Base-by-base conservation (phyloP, 1,140 invertebrate genomes). In the Solen grandis region DNA sequence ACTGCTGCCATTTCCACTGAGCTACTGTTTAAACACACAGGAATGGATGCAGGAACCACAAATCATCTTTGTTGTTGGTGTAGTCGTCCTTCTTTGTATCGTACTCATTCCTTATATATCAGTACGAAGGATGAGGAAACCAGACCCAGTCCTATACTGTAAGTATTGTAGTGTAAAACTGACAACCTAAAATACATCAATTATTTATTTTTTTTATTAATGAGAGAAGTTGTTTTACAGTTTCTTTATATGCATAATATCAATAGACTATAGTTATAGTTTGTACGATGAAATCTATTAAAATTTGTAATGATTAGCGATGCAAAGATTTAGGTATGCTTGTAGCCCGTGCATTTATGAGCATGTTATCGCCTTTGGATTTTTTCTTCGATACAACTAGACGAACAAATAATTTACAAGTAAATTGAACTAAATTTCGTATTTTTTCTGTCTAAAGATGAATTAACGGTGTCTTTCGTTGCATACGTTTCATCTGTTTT, bases 71-170 rank as follows among this genome's bases (percentile, higher is more conserved):
- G 65, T 22, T n/a, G 33, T 69, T n/a, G 75, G 75, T 33, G 29
- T 78, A 14, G 29, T 33, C n/a, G 65, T 78, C 1, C 41, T 78
- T 35, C n/a, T 29, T 31, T 16, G 59, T 22, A 10, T 78, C 3
- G n/a, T 78, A 41, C 14, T 68, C 27, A 27, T 69, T n/a, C 50
- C 75, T 0, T 68, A 10, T 14, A 36, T 57, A 1, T 4, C 60
- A 8, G 62, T 78, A 13, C 68, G 65, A 31, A n/a, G 65, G 1
- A 66, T 46, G 33, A 66, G 41, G 65, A 78, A 69, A 46, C 75
- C 75, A 69, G 75, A 78, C 19, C 60, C 60, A 27, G 69, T 78
- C 29, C 35, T 78, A 16, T 76, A 76, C 66, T 41, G 74, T 76
- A 66, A 55, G 36, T 25, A 14, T 22, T 29, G 2, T 27, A 29